phyloP scores from a whole-genome alignment of 1,140 invertebrate genomes.

The Drosophila sturtevanti region DNA sequence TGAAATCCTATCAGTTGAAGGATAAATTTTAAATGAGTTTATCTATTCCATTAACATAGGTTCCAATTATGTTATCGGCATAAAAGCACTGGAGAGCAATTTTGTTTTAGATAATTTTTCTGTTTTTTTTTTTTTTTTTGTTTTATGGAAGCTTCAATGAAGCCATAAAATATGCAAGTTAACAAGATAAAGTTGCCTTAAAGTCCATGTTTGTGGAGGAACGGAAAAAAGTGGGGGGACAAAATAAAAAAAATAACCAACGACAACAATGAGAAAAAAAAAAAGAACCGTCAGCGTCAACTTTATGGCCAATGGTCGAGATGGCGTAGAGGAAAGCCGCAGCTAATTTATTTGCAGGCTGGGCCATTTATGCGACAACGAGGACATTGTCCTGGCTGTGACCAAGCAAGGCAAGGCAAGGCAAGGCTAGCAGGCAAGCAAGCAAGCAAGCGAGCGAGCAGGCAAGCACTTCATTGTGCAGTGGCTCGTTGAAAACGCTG shows the following conservation, averaged over 20 bases:
- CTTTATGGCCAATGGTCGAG: conserved; percentile 67
- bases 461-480: conserved; percentile 66
- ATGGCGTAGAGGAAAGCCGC: conserved; percentile 53
- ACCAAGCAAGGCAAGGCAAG: too few relatives aligned
- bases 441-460: neutral
- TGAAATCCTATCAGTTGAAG: too few relatives aligned
- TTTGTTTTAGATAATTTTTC: conserved; percentile 22
- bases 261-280: neutral
- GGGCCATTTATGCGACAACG: conserved; percentile 60
- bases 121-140: too few relatives aligned
- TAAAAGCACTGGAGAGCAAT: conserved; percentile 4
- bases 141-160: conserved; percentile 12
- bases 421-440: conserved; percentile 19
- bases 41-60: conserved; percentile 13
- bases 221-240: neutral
- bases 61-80: conserved; percentile 15
- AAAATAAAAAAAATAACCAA: conserved; percentile 38
- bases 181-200: conserved; percentile 56
- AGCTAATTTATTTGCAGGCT: conserved; percentile 77
- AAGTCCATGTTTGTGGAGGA: conserved; percentile 31
- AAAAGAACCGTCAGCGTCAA: conserved; percentile 22
- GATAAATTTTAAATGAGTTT: neutral
- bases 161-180: conserved; percentile 48
- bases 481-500: conserved; percentile 81
- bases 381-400: conserved; percentile 18